A percentile compares a stretch with the other conserved stretches of the same genome.
Evolutionary conservation across 2,888 invertebrate genomes (phyloP).

Genomic region (Neoscelio sp.): DNA sequence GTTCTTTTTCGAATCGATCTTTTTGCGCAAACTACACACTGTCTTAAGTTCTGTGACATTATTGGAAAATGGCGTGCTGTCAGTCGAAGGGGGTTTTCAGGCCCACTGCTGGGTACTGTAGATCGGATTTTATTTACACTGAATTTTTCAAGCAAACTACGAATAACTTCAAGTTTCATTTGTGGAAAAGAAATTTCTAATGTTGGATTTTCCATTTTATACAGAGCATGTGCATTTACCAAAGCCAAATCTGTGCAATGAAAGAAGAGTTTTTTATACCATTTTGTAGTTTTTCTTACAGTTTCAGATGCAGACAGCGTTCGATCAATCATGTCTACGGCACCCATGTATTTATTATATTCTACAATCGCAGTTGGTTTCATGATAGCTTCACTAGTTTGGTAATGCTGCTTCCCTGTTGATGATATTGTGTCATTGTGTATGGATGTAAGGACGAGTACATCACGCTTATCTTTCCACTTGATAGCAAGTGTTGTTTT

Average conservation of each 20-base stretch:
- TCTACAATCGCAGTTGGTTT: conserved; percentile 52
- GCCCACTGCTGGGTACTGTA: background rate
- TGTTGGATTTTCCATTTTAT: conserved; percentile 37
- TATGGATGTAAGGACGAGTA: conserved; percentile 42
- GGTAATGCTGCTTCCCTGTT: conserved; percentile 47
- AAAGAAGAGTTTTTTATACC: conserved; percentile 55
- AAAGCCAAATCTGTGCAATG: conserved; percentile 30
- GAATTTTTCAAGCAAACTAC: conserved; percentile 11
- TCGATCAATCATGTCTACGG: conserved; percentile 42
- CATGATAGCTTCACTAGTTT: conserved; percentile 51
- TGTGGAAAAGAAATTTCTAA: conserved; percentile 6
- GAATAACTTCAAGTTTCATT: conserved; percentile 14
- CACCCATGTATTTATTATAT: conserved; percentile 61
- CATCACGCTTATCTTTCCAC: conserved; percentile 45
- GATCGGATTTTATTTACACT: conserved; percentile 14
- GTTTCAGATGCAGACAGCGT: conserved; percentile 58
- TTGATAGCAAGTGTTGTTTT: conserved; percentile 23
- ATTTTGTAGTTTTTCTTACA: conserved; percentile 62
- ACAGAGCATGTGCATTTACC: conserved; percentile 39
- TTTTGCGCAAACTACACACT: conserved; percentile 29
- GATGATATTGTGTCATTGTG: conserved; percentile 49
- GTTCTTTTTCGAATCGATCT: conserved; percentile 23
- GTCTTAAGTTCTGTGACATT: conserved; percentile 22
- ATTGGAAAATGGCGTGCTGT: conserved; percentile 39
- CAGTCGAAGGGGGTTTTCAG: conserved; percentile 23